A percentile compares a stretch with the other conserved stretches of the same genome.
Evolutionary conservation across 2,113 vertebrate genomes (phyloP).

Genomic region (Elephantulus edwardii): DNA sequence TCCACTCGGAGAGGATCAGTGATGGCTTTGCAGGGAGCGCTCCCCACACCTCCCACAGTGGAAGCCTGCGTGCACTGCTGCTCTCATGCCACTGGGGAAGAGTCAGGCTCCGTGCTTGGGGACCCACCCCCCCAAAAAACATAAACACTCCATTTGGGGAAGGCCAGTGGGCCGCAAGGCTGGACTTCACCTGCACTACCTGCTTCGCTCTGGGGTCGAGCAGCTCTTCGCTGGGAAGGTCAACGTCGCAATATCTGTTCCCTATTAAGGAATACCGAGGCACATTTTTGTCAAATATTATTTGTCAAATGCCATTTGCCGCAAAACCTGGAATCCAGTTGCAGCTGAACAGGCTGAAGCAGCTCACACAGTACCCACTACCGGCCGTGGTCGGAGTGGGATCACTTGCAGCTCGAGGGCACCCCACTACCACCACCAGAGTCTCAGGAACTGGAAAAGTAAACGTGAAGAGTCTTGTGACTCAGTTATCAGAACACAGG

Average conservation of each 20-base stretch:
- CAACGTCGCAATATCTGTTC: slow-evolving; percentile 80
- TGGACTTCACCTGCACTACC: slow-evolving; percentile 64
- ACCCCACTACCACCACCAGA: not conserved
- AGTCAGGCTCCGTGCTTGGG: slow-evolving; percentile 10
- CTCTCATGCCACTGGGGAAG: accelerated
- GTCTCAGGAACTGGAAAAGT: slow-evolving; percentile 69
- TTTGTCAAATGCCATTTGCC: slow-evolving; percentile 81
- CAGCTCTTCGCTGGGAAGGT: slow-evolving; percentile 74
- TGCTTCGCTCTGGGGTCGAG: slow-evolving; percentile 69
- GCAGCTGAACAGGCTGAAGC: slow-evolving; percentile 73
- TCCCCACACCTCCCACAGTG: slow-evolving; percentile 42
- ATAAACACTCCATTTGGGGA: not conserved
- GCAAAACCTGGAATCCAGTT: slow-evolving; percentile 74
- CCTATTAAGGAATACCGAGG: slow-evolving; percentile 83
- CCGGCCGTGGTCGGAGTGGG: slow-evolving; percentile 52
- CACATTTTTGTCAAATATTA: slow-evolving; percentile 82
- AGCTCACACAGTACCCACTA: slow-evolving; percentile 68
- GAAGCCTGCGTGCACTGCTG: not conserved
- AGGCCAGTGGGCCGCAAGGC: not conserved
- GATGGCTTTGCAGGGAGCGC: slow-evolving; percentile 76
- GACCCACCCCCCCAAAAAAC: slow-evolving; percentile 31
- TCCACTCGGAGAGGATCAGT: slow-evolving; percentile 79
- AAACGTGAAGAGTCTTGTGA: slow-evolving; percentile 65
- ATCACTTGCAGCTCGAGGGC: slow-evolving; percentile 65
- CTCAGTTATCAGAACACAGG: slow-evolving; percentile 72